Evolutionary conservation across 2,888 invertebrate genomes (phyloP), one percentile per base, ranked within the genome.

Genomic region (Cepaea hortensis): DNA sequence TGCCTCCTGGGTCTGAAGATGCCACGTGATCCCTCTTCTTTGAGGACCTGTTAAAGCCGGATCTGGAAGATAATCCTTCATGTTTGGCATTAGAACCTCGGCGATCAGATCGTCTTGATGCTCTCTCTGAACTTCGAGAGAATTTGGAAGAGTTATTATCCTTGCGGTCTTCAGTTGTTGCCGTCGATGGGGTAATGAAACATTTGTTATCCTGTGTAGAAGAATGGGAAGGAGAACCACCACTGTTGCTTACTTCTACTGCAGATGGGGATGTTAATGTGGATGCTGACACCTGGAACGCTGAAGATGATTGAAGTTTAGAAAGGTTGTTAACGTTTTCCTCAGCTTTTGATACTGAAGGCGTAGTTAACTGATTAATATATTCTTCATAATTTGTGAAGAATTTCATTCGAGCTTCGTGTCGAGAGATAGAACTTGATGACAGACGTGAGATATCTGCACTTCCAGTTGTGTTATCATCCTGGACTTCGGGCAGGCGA

Each of bases 311-410:
- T 6, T 55, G 77, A 62, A 35, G 62, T 79, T 35, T 62, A 35
- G 79, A 62, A 35, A 62, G 18, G 35, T 18, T 35, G 18, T 61
- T 50, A n/a, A 3, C 3, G 62, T 46, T 46, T 62, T 61, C 79
- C 7, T 79, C 62, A 3, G 18, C 35, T 62, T 35, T 23, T 62
- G 62, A 35, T 6, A 4, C 18, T 55, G 50, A n/a, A 11, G 77
- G 77, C 9, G 62, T 9, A 4, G 62, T 62, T 79, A 65, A 3
- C 65, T 68, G 77, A 6, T 20, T 79, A 65, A 86, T 68, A 35
- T 82, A 70, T 70, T 87, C 84, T 18, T 87, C 87, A 46, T 87
- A 87, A 80, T 87, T 87, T 3, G 72, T 77, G 75, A 87, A 87
- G 35, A 87, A 87, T 20, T 77, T 75, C 65, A 72, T 83, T 61